Conservation (phyloP, 2,888 invertebrate genomes). For the Cosmorhoe ocellata region DNA sequence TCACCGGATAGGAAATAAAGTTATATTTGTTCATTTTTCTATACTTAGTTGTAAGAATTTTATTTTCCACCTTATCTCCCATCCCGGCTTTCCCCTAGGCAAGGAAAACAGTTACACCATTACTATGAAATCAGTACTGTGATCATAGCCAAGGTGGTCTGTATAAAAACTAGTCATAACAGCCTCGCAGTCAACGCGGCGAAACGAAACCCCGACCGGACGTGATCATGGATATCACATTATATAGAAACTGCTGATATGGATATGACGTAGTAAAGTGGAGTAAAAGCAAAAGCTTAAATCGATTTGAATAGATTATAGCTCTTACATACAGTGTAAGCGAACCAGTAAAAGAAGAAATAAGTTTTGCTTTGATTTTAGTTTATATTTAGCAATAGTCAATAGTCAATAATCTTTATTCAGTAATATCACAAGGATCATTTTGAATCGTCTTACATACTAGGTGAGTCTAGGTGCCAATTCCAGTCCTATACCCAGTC, state of each 20-base stretch:
- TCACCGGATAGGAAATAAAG: too few species aligned
- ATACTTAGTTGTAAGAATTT: too few species aligned
- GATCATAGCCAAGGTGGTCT: conserved; percentile 31
- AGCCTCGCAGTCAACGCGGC: conserved; percentile 38
- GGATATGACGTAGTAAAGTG: conserved; percentile 26
- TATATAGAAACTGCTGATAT: conserved; percentile 62
- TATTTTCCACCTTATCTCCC: too few species aligned
- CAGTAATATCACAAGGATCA: too few species aligned
- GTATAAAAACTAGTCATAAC: conserved; percentile 47
- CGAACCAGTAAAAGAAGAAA: neutral
- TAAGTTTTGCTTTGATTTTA: neutral
- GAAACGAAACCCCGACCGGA: conserved; percentile 58
- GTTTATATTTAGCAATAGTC: too few species aligned
- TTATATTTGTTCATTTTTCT: too few species aligned
- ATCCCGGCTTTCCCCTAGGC: too few species aligned
- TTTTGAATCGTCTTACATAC: too few species aligned
- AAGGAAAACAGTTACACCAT: too few species aligned
- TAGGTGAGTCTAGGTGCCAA: too few species aligned
- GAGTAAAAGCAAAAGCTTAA: conserved; percentile 21
- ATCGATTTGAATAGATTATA: conserved; percentile 8
- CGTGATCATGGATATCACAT: conserved; percentile 58
- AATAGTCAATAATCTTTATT: too few species aligned
- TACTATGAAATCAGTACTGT: conserved; percentile 19
- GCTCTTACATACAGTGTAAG: neutral
- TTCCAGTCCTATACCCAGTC: too few species aligned